Base-by-base conservation (phyloP, 2,888 invertebrate genomes). In the Timema cristinae region DNA sequence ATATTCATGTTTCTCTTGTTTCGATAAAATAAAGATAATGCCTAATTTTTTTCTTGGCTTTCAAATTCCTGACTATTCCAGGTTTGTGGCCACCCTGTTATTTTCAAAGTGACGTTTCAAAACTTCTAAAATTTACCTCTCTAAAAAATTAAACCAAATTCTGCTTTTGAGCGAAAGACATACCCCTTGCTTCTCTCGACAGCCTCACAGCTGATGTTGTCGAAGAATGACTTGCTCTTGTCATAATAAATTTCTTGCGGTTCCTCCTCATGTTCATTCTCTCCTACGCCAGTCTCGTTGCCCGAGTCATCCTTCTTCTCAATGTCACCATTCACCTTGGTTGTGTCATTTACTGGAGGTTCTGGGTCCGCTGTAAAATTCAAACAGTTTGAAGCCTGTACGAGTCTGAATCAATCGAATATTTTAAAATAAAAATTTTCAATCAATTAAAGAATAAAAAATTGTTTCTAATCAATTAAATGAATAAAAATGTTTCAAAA, bases 191-290 rank as follows among this genome's bases (percentile, higher is more conserved):
- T 90, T 83, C 96, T 90, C 83, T 97, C 97, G 56, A 95, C 92
- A 74, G 98, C 95, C 82, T 99, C 98, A 82, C 99, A 99, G 77
- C 97, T 98, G 80, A 99, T 99, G 83, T 94, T 96, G 84, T 99
- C 99, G 83, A 99, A 99, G 89, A 99, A 99, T 76, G 98, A 98
- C 85, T 96, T 97, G 78, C 90, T 88, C 85, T 97, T 98, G 84
- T 98, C 96, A 81, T 99, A 99, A 74, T 88, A 88, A 77, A 88
- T 86, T 77, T 88, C 87, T 13, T 86, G 84, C 32, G 83, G 82
- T 75, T 92, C 91, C 68, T 90, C 90, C 75, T 92, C 92, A 10
- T 88, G 88, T 79, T 93, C 94, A 13, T 90, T 88, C 79, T 93
- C 93, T 4, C 92, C 93, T 50, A 92, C 92, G 50, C 92, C 92